Percentiles rank a stretch among this genome's conserved stretches.
phyloP scores from a whole-genome alignment of 2,888 invertebrate genomes.

The Tipula vernalis region DNA sequence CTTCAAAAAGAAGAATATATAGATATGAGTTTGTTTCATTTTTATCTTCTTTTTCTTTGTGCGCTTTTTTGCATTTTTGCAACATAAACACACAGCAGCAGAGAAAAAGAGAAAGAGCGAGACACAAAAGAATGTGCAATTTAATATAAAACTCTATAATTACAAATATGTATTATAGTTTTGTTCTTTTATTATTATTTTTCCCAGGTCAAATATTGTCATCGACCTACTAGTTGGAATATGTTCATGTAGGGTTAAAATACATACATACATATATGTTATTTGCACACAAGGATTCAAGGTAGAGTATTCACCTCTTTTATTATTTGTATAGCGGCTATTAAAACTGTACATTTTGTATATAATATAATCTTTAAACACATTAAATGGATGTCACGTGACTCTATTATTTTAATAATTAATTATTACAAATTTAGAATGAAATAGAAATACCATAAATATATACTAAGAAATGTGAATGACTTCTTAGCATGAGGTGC shows the following conservation, averaged over 20 bases:
- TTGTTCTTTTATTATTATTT: not conserved
- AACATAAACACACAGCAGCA: not conserved
- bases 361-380: not conserved
- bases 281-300: not conserved
- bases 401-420: not conserved
- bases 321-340: not conserved
- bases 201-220: conserved; percentile 11
- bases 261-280: too few relatives aligned
- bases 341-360: conserved; percentile 6
- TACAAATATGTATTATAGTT: not conserved
- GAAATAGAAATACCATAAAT: not conserved
- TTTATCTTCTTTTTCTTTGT: not conserved
- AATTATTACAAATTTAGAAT: not conserved
- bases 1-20: not conserved
- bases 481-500: not conserved
- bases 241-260: not conserved
- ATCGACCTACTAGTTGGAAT: conserved; percentile 9
- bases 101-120: not conserved
- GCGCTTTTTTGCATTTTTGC: not conserved
- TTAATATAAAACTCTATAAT: not conserved
- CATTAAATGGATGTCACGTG: not conserved
- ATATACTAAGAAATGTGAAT: not conserved
- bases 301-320: conserved; percentile 6
- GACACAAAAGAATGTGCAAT: not conserved
- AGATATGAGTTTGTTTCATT: not conserved